phyloP scores from a whole-genome alignment of 2,888 invertebrate genomes.

The Pristionchus mayeri region DNA sequence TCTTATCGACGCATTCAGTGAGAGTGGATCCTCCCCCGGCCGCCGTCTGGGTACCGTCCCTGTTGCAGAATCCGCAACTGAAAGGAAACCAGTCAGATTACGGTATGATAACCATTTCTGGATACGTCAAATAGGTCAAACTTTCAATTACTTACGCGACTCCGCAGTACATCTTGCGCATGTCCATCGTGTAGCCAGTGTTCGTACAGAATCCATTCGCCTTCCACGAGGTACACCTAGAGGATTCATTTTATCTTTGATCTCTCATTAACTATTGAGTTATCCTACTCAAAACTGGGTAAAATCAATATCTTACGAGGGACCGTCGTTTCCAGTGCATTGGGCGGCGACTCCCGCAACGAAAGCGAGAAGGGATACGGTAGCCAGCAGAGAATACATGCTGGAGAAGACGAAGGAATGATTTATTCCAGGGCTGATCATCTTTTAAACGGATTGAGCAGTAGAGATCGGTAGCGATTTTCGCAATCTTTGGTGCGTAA shows the following conservation, averaged over 20 bases:
- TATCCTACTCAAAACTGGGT: too few species aligned
- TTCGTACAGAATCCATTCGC: background rate
- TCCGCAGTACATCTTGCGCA: constrained; percentile 3
- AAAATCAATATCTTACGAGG: background rate
- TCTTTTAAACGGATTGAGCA: too few species aligned
- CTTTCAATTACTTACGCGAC: background rate
- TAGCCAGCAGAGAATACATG: background rate
- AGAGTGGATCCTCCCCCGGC: background rate
- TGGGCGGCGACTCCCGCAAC: background rate
- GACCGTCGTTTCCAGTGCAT: background rate
- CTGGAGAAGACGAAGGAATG: background rate
- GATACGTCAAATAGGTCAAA: too few species aligned
- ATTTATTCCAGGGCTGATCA: too few species aligned
- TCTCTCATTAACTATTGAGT: background rate
- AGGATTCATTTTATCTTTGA: too few species aligned
- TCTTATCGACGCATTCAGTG: background rate
- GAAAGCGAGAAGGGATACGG: background rate
- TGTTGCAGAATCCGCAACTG: background rate
- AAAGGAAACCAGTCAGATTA: background rate
- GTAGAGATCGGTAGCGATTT: too few species aligned
- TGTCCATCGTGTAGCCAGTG: background rate
- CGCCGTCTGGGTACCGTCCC: background rate
- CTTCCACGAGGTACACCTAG: background rate
- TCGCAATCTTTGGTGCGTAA: too few species aligned
- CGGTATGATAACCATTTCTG: too few species aligned